phyloP scores from a whole-genome alignment of 1,140 invertebrate species.

The Macrocentrus cingulum region DNA sequence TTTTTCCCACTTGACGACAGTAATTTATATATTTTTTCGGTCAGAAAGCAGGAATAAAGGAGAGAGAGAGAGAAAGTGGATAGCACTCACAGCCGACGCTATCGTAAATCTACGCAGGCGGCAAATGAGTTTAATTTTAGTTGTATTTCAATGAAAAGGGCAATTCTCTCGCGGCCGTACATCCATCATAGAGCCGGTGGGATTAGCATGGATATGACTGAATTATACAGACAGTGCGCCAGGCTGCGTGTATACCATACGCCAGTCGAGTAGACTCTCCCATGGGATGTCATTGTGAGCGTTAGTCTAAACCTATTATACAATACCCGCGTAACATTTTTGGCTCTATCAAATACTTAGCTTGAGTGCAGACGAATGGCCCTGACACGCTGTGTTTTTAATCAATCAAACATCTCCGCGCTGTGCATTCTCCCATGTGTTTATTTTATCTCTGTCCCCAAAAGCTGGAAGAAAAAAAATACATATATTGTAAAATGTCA shows the following conservation, averaged over 20 bases:
- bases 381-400: not conserved
- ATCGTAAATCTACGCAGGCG: conserved; percentile 42
- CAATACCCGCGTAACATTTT: conserved; percentile 8
- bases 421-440: not conserved
- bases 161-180: conserved; percentile 48
- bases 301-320: conserved; percentile 7
- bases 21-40: too few relatives aligned
- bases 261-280: conserved; percentile 38
- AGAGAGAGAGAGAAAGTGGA: not conserved
- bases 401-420: not conserved
- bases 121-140: conserved; percentile 53
- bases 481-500: too few relatives aligned
- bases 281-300: conserved; percentile 38
- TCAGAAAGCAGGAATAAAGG: not conserved
- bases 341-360: conserved; percentile 10
- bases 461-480: not conserved
- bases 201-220: conserved; percentile 55
- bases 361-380: not conserved
- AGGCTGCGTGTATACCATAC: conserved; percentile 51
- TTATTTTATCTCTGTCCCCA: too few relatives aligned
- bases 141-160: conserved; percentile 54
- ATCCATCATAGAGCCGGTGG: conserved; percentile 50
- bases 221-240: conserved; percentile 53
- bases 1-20: too few relatives aligned
- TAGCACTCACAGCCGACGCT: not conserved